Evolutionary conservation across 2,797 vertebrate species (phyloP).

Genomic region (Emydoidea blandingii): DNA sequence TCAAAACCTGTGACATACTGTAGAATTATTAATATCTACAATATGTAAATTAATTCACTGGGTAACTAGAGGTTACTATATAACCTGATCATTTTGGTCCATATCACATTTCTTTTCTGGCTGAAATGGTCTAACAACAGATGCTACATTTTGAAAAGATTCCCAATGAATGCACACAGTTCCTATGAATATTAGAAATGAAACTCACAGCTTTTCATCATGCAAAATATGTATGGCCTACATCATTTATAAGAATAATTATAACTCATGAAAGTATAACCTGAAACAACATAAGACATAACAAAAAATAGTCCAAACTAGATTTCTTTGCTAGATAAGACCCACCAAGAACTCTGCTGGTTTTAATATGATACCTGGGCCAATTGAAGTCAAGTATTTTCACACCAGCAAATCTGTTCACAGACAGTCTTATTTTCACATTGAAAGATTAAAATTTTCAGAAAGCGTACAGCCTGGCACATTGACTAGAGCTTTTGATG

Average conservation of each 20-base stretch:
- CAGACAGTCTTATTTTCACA: slow-evolving; percentile 63
- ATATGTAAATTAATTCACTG: slow-evolving; percentile 70
- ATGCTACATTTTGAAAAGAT: slow-evolving; percentile 56
- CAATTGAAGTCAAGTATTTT: slow-evolving; percentile 33
- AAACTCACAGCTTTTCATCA: slow-evolving; percentile 56
- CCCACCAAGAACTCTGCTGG: background rate
- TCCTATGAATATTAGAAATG: slow-evolving; percentile 50
- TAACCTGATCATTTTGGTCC: slow-evolving; percentile 67
- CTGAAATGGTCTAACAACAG: slow-evolving; percentile 64
- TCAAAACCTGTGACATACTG: slow-evolving; percentile 57
- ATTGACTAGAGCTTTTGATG: slow-evolving; percentile 57
- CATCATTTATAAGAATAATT: background rate
- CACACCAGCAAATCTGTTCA: slow-evolving; percentile 18
- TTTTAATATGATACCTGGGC: background rate
- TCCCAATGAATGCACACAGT: slow-evolving; percentile 41
- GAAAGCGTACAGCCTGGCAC: slow-evolving; percentile 62
- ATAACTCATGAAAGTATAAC: slow-evolving; percentile 62
- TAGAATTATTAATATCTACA: slow-evolving; percentile 68
- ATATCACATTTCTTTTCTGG: slow-evolving; percentile 58
- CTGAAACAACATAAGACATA: slow-evolving; percentile 41
- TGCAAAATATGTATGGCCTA: background rate
- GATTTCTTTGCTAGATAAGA: slow-evolving; percentile 5
- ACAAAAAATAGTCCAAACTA: background rate
- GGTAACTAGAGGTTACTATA: slow-evolving; percentile 54
- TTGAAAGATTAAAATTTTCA: slow-evolving; percentile 66